phyloP scores from a whole-genome alignment of 2,113 vertebrate genomes.

The Pleuronectes platessa region DNA sequence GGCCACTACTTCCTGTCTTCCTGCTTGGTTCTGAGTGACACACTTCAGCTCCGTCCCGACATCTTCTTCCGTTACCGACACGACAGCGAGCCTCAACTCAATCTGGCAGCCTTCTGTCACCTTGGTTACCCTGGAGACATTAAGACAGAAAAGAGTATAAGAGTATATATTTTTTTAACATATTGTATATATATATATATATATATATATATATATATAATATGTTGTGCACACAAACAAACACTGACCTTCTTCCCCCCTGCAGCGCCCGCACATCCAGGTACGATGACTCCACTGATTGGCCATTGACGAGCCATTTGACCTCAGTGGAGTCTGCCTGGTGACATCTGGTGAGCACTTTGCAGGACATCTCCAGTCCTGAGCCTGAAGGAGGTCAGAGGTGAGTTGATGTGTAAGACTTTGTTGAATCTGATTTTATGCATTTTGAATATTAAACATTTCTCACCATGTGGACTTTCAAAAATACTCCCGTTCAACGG shows the following conservation, averaged over 20 bases:
- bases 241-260: slow-evolving; percentile 64
- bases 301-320: slow-evolving; percentile 74
- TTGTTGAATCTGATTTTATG: background rate
- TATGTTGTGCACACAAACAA: background rate
- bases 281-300: slow-evolving; percentile 66
- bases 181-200: too few relatives aligned
- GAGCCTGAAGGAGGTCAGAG: slow-evolving; percentile 62
- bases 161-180: too few relatives aligned
- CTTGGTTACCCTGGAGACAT: slow-evolving; percentile 80
- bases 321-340: slow-evolving; percentile 61
- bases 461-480: slow-evolving; percentile 70
- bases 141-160: background rate
- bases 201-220: background rate
- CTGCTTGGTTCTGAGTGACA: slow-evolving; percentile 77
- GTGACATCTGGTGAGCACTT: slow-evolving; percentile 62
- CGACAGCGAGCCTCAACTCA: slow-evolving; percentile 84
- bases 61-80: slow-evolving; percentile 84
- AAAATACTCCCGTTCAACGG: slow-evolving; percentile 71
- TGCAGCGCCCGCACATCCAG: slow-evolving; percentile 62
- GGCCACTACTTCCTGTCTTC: slow-evolving; percentile 78
- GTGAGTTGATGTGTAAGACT: background rate
- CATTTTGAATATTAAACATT: background rate
- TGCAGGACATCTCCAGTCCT: slow-evolving; percentile 71
- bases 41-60: slow-evolving; percentile 85
- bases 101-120: slow-evolving; percentile 83